Evolutionary conservation across 2,888 invertebrate species (phyloP).

Genomic region (Acanthococcus lagerstroemiae): DNA sequence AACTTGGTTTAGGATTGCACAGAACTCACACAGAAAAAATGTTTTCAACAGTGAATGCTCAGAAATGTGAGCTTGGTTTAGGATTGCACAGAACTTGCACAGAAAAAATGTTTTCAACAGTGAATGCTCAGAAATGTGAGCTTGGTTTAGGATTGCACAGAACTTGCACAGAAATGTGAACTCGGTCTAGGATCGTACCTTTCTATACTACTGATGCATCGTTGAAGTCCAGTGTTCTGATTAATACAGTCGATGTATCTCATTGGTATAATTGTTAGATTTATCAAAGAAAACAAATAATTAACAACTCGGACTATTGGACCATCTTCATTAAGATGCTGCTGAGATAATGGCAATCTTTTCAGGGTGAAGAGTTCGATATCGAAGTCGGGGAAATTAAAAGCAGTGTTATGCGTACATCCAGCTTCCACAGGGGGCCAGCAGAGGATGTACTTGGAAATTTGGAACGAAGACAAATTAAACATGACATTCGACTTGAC

Average conservation of each 20-base stretch:
- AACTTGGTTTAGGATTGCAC: no score
- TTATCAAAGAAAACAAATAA: background rate
- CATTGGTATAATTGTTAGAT: conserved; percentile 43
- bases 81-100: no score
- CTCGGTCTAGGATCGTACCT: no score
- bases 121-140: no score
- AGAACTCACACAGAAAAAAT: no score
- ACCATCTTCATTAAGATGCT: background rate
- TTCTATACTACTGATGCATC: no score
- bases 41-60: no score
- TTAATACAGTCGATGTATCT: conserved; percentile 2
- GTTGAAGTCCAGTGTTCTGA: conserved; percentile 32
- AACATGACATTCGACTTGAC: conserved; percentile 57
- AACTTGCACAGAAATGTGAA: no score
- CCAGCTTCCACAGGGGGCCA: conserved; percentile 50
- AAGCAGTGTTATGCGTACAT: conserved; percentile 47
- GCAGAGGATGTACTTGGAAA: conserved; percentile 60
- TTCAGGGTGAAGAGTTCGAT: conserved; percentile 31
- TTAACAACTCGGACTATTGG: background rate
- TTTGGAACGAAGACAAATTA: conserved; percentile 54
- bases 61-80: no score
- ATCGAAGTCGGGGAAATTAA: conserved; percentile 51
- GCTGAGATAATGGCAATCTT: background rate
- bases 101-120: no score
- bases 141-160: no score